These are phyloP conservation scores for Callochromis pleurospilus DNA, from an alignment of 2,113 vertebrate species.

Conservation along the genomic window DNA sequence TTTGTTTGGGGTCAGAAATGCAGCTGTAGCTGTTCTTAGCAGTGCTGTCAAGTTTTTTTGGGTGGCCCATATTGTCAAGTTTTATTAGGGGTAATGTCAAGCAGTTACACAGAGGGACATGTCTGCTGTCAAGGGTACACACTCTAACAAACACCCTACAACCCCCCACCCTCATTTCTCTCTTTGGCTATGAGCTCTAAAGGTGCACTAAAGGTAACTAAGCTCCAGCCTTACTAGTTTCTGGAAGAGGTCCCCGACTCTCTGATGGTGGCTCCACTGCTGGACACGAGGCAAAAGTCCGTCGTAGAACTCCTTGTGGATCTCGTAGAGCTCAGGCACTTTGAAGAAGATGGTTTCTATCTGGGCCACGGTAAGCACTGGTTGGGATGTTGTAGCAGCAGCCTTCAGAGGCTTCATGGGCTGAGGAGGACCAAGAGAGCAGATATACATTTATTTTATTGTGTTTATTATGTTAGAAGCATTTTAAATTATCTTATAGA, in stretches of 20 bases:
- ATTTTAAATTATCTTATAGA: background rate
- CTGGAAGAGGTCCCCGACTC: conserved; percentile 97
- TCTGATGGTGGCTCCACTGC: conserved; percentile 93
- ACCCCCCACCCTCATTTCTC: background rate
- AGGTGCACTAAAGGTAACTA: background rate
- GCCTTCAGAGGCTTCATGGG: conserved; percentile 98
- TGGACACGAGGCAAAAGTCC: conserved; percentile 89
- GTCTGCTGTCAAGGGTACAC: background rate
- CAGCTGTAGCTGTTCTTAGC: background rate
- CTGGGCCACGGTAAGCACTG: conserved; percentile 87
- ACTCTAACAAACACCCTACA: background rate
- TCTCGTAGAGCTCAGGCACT: conserved; percentile 97
- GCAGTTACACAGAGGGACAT: background rate
- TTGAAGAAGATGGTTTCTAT: conserved; percentile 99
- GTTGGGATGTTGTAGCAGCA: conserved; percentile 94
- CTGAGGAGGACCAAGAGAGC: conserved; percentile 58
- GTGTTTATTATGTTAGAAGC: background rate
- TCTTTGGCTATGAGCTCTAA: background rate
- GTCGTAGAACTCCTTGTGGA: conserved; percentile 97
- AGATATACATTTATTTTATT: background rate
- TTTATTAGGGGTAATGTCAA: background rate
- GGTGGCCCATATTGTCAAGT: background rate
- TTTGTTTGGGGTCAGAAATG: background rate
- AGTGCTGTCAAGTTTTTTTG: background rate
- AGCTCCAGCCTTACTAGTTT: conserved; percentile 80